Evolutionary conservation across 1,140 invertebrate genomes (phyloP), one percentile per base, ranked within the genome.

Genomic region (Watersipora subatra): DNA sequence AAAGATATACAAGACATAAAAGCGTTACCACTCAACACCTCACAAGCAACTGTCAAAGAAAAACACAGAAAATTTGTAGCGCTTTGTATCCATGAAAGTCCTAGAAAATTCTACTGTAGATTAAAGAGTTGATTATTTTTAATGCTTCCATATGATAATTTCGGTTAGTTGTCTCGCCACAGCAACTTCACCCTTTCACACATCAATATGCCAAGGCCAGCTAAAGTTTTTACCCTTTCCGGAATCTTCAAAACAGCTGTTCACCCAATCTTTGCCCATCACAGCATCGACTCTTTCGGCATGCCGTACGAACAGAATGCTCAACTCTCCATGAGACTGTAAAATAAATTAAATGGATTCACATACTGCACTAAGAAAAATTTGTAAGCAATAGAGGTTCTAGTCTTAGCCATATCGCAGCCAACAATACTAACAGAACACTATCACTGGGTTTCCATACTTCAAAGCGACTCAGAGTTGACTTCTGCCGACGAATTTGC

Each of bases 191-290:
- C n/a, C n/a, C n/a, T n/a, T n/a, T n/a, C n/a, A n/a, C 17, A 55
- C 46, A 55, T 17, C 46, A 55, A 17, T 55, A 22, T 55, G 46
- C 46, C 46, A 17, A 55, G 46, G 46, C 17, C 46, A 17, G 46
- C 46, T 22, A n/a, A n/a, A n/a, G n/a, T n/a, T n/a, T n/a, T n/a
- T 22, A 59, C 58, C 27, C 22, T 24, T 25, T 12, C 58, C 58
- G 17, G 22, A 28, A 59, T 7, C 27, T 22, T 59, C 58, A 28
- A 59, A 59, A 28, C 58, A 59, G 27, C 17, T 59, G 17, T 59
- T 59, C 27, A 59, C 58, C 58, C 58, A 59, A 22, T 59, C 58
- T 22, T 59, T 59, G 7, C 58, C 58, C 58, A 59, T 59, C 22
- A 59, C 58, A 28, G 58, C 58, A 59, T 59, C 58, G 7, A 59